A percentile compares a stretch with the other conserved stretches of the same genome.
Conservation (phyloP, 2,888 invertebrate species). For the Limnephilus lunatus region DNA sequence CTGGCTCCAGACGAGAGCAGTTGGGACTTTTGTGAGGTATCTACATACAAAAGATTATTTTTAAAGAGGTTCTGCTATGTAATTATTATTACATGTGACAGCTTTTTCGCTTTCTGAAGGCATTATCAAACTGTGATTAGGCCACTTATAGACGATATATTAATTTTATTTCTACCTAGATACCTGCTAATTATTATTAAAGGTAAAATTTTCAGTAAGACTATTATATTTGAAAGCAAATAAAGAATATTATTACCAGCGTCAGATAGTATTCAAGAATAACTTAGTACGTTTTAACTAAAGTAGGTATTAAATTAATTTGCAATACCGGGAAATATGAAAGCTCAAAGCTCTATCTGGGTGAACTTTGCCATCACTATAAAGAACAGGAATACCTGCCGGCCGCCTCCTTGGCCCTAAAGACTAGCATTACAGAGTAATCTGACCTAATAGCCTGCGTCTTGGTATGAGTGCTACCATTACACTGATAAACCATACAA, state of each 20-base stretch:
- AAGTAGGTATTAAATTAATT: background rate
- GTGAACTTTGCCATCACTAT: background rate
- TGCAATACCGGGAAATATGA: background rate
- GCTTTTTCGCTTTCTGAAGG: too few relatives aligned
- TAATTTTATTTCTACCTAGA: too few relatives aligned
- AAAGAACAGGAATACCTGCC: slow-evolving; percentile 7
- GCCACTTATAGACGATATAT: too few relatives aligned
- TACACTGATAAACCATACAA: slow-evolving; percentile 61
- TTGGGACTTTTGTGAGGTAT: too few relatives aligned
- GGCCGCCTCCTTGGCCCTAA: background rate
- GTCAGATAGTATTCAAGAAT: background rate
- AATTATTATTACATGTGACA: too few relatives aligned
- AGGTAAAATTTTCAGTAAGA: background rate
- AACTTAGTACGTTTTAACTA: background rate
- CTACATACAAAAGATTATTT: too few relatives aligned
- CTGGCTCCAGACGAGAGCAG: too few relatives aligned
- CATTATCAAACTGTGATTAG: too few relatives aligned
- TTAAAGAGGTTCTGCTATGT: too few relatives aligned
- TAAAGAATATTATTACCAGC: background rate
- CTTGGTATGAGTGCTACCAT: slow-evolving; percentile 45
- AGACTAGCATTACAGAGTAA: slow-evolving; percentile 21
- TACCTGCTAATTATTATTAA: too few relatives aligned
- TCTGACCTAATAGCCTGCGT: background rate
- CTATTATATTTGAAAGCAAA: background rate
- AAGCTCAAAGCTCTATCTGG: background rate